Percentiles rank a stretch among this genome's conserved stretches.
These are phyloP conservation scores for Eristalis pertinax DNA, from an alignment of 2,888 invertebrate genomes.

Conservation along the genomic window DNA sequence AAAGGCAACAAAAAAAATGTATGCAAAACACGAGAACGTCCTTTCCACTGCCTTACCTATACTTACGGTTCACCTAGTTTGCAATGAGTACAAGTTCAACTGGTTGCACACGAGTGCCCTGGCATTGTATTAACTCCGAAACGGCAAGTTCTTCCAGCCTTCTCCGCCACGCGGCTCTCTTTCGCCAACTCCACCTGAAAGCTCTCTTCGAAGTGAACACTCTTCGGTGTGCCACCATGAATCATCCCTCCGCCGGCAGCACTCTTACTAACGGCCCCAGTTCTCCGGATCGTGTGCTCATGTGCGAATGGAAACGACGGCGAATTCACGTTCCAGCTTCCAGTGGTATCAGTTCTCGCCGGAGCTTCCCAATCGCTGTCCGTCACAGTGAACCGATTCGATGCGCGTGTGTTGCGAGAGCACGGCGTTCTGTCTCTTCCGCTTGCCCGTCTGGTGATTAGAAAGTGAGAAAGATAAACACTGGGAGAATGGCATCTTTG, in stretches of 20 bases:
- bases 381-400: slow-evolving; percentile 40
- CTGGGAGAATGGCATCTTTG: slow-evolving; percentile 5
- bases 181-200: neutral
- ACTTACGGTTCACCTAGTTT: slow-evolving; percentile 65
- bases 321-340: slow-evolving; percentile 22
- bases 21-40: slow-evolving; percentile 15
- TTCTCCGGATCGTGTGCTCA: slow-evolving; percentile 16
- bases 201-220: neutral
- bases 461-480: slow-evolving; percentile 27
- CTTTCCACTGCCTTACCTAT: slow-evolving; percentile 23
- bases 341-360: slow-evolving; percentile 51
- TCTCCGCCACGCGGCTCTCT: slow-evolving; percentile 8
- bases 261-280: too few species aligned
- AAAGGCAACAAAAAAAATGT: neutral
- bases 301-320: slow-evolving; percentile 45
- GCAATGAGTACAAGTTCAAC: slow-evolving; percentile 67
- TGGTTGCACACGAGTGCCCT: slow-evolving; percentile 57
- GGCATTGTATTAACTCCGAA: slow-evolving; percentile 19
- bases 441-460: neutral
- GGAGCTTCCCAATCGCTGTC: slow-evolving; percentile 25
- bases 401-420: neutral
- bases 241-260: too few species aligned
- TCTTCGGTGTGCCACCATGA: neutral
- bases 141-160: slow-evolving; percentile 27
- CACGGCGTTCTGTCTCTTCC: neutral